Evolutionary conservation across 2,113 vertebrate genomes (phyloP), one percentile per base, ranked within the genome.

Genomic region (Zosterops pallidus): DNA sequence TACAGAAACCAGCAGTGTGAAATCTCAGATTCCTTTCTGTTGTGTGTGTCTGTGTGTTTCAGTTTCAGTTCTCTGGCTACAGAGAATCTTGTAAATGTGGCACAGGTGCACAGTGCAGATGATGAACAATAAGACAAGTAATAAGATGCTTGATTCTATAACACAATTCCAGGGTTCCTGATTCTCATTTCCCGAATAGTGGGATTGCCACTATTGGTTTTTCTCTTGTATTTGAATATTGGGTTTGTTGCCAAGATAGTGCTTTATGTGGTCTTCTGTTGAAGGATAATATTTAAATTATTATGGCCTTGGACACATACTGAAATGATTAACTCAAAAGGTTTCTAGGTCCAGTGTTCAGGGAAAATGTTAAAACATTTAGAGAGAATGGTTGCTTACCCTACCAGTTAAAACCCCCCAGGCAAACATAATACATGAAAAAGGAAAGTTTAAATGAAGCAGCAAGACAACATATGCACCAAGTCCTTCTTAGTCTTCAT

Each of bases 361-460:
- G 35, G 37, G 29, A 69, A 91, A 92, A 83, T 28, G 8, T 72
- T 31, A 47, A 85, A 93, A 24, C 28, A 63, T 44, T 86, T 59
- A 17, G 21, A 50, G 68, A 67, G 31, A 70, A 80, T 9, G 0
- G 1, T 56, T 83, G 35, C 64, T 93, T 86, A 64, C 14, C 44
- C 23, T 88, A 71, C 56, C 85, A 86, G 68, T 72, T 78, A 74
- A 83, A 67, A 37, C 41, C 62, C 50, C 14, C 14, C 29, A 91
- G 79, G 82, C 72, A 92, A 94, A 88, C 6, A 52, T 24, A 80
- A 63, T 42, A 65, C n/a, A 74, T 67, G 33, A 86, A 91, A 92
- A 95, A 52, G 4, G 3, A 93, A 95, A 90, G 85, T 80, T 94
- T 93, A 94, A 94, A 93, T 95, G 87, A 92, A 92, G 76, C 64